Evolutionary conservation across 2,113 vertebrate genomes (phyloP).

Genomic region (Pseudopodoces humilis): DNA sequence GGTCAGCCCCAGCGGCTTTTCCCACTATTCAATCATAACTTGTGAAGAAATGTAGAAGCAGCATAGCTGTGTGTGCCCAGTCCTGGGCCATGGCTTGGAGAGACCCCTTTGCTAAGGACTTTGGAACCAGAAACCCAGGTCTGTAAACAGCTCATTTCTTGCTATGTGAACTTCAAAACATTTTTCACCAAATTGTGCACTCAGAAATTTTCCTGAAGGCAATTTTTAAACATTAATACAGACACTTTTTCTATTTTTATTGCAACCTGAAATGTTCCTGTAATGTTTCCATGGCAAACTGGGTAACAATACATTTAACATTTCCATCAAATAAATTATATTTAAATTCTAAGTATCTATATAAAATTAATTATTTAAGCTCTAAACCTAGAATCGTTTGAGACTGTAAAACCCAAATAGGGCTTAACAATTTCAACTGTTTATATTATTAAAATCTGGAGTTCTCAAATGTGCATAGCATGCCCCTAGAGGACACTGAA

Average conservation of each 20-base stretch:
- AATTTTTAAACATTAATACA: not conserved
- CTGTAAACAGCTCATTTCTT: not conserved
- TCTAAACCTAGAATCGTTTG: not conserved
- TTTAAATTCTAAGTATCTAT: not conserved
- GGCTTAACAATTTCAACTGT: not conserved
- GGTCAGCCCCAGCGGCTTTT: not conserved
- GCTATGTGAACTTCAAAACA: not conserved
- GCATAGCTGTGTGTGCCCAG: not conserved
- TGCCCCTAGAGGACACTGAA: not conserved
- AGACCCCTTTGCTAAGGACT: not conserved
- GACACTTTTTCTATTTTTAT: not conserved
- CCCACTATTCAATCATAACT: not conserved
- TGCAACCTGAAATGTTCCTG: not conserved
- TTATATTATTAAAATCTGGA: not conserved
- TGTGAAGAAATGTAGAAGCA: not conserved
- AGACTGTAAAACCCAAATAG: not conserved
- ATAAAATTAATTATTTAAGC: constrained; percentile 5
- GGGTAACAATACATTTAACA: not conserved
- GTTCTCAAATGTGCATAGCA: not conserved
- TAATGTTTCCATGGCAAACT: not conserved
- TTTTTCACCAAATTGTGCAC: not conserved
- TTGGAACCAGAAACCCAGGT: not conserved
- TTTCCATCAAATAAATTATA: constrained; percentile 40
- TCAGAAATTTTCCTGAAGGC: not conserved
- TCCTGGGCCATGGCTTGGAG: fast-evolving